A percentile compares a stretch with the other conserved stretches of the same genome.
Conservation (phyloP, 35 echinoderm and acorn worm species). For the Strongylocentrotus purpuratus region DNA sequence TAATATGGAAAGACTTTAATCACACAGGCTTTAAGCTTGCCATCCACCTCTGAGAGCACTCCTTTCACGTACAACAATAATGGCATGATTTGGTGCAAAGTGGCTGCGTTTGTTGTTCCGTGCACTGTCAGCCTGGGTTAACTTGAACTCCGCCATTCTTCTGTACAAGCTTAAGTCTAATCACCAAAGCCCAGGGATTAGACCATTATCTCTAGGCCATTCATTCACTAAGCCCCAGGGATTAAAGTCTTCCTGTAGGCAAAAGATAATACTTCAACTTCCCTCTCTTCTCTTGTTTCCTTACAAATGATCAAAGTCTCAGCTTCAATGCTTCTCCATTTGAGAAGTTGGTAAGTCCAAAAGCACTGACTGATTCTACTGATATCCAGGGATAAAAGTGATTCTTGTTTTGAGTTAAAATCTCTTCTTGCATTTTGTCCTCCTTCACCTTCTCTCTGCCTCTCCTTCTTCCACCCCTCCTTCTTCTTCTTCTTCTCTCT, state of each 20-base stretch:
- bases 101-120: not conserved
- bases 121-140: not conserved
- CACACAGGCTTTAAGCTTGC: no score
- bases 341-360: not conserved
- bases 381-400: not conserved
- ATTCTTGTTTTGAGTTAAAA: not conserved
- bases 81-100: not conserved
- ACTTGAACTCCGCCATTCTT: not conserved
- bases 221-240: constrained; percentile 14
- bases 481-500: no score
- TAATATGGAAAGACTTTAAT: no score
- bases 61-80: not conserved
- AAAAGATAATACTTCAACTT: constrained; percentile 32
- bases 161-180: constrained; percentile 14
- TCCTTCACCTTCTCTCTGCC: not conserved
- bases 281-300: not conserved
- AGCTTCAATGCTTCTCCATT: not conserved
- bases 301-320: not conserved
- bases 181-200: constrained; percentile 26
- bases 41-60: no score
- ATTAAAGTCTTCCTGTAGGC: constrained; percentile 26
- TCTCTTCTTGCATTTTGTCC: not conserved
- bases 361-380: not conserved
- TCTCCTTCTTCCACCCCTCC: no score
- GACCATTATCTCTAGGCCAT: constrained; percentile 30